Percentiles rank a stretch among this genome's conserved stretches.
These are phyloP conservation scores for Cephus rjabovi DNA, from an alignment of 2,888 invertebrate species.

Conservation along the genomic window DNA sequence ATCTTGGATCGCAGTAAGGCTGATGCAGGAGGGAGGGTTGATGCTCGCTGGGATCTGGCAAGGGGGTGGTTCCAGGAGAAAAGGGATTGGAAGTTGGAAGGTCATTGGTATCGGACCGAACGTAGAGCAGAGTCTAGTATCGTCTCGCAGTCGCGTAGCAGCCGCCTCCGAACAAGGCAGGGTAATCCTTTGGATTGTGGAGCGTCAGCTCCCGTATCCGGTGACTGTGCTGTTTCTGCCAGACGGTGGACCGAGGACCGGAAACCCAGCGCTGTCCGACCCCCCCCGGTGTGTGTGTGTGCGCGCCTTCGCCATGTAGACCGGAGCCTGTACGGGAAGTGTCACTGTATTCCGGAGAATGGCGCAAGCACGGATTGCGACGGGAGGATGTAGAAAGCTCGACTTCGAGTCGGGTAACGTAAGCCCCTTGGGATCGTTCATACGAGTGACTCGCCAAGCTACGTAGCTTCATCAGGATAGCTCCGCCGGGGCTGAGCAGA, in stretches of 20 bases:
- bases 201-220: neutral
- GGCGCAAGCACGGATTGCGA: neutral
- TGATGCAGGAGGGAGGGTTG: neutral
- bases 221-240: neutral
- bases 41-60: neutral
- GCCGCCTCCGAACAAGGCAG: neutral
- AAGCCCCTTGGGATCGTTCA: neutral
- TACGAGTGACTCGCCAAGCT: neutral
- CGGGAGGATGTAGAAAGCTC: neutral
- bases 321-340: neutral
- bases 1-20: neutral
- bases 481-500: neutral
- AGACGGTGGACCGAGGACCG: neutral
- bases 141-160: neutral
- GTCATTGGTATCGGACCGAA: neutral
- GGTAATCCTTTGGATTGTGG: neutral
- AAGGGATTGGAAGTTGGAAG: neutral
- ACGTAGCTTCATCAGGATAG: conserved; percentile 26
- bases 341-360: neutral
- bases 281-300: neutral
- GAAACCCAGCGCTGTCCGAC: neutral
- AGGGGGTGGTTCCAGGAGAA: neutral
- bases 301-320: neutral
- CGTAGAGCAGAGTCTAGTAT: neutral
- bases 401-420: neutral